Base-by-base conservation (phyloP, 2,797 vertebrate species). In the Urophycis tenuis region DNA sequence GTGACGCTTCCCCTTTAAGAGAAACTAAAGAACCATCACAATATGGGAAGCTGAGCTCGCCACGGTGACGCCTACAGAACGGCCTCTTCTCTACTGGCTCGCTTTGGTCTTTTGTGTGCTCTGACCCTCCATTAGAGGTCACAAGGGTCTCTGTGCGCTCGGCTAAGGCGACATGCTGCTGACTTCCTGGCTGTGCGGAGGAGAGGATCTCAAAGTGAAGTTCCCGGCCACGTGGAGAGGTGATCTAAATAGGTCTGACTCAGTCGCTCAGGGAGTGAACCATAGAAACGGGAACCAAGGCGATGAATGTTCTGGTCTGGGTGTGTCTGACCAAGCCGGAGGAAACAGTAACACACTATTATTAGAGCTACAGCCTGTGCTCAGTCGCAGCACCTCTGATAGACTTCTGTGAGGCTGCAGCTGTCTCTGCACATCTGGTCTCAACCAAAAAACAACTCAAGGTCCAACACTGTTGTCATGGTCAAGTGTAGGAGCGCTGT, bases 281-380 rank as follows among this genome's bases (percentile, higher is more conserved):
- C 77, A 91, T 84, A 76, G 90, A 92, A 91, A 85, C 5, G 77
- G 90, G 88, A 91, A 92, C 87, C 82, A 77, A 36, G 69, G 81
- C 83, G 76, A 60, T 75, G 84, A 71, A 88, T 74, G 85, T 91
- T 91, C 85, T 84, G 89, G 81, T 84, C 88, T 82, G 91, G 92
- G 92, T 88, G 91, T 91, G 90, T 89, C 91, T 77, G 79, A 86
- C 84, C 82, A 81, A 81, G 80, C 79, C 75, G 85, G 83, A 87
- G 90, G 88, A 88, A 87, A 84, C 88, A 85, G 90, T 87, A 86
- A 74, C 83, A 78, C 74, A 12, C 91, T 93, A 94, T 93, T 92
- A 89, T 91, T 93, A 93, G 91, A 81, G 83, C 88, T 81, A n/a
- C 19, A 14, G 3, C 67, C 45, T 60, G 9, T 67, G n/a, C 60